Conservation (phyloP, 2,888 invertebrate genomes). For the Netelia inedita region DNA sequence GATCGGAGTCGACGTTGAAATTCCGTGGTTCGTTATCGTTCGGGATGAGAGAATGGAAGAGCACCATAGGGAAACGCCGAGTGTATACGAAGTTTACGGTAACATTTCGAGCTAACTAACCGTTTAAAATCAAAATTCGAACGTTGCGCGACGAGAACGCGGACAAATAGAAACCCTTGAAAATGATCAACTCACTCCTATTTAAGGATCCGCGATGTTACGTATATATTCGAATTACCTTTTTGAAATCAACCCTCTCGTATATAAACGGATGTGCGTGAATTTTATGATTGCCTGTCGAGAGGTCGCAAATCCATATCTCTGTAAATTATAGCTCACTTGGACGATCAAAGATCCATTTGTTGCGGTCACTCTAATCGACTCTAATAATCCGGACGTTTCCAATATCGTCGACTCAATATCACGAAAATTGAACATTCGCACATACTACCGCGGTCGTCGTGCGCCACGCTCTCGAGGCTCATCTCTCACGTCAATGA, state of each 20-base stretch:
- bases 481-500: constrained; percentile 38
- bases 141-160: too few relatives aligned
- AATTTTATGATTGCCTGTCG: background rate
- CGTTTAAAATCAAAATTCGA: too few relatives aligned
- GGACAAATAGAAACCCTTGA: too few relatives aligned
- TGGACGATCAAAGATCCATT: constrained; percentile 54
- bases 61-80: background rate
- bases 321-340: constrained; percentile 23
- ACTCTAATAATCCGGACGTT: constrained; percentile 60
- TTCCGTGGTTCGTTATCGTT: constrained; percentile 24
- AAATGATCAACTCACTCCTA: too few relatives aligned
- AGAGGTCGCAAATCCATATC: background rate
- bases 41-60: background rate
- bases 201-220: too few relatives aligned
- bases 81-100: too few relatives aligned
- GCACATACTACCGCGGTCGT: constrained; percentile 8
- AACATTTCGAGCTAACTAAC: too few relatives aligned
- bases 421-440: constrained; percentile 62
- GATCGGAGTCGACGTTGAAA: background rate
- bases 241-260: background rate
- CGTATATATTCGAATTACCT: too few relatives aligned
- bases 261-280: background rate
- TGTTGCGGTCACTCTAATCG: constrained; percentile 51
- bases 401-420: constrained; percentile 61
- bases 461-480: constrained; percentile 6